phyloP scores from a whole-genome alignment of 2,113 vertebrate species.

The Prunella fulvescens region DNA sequence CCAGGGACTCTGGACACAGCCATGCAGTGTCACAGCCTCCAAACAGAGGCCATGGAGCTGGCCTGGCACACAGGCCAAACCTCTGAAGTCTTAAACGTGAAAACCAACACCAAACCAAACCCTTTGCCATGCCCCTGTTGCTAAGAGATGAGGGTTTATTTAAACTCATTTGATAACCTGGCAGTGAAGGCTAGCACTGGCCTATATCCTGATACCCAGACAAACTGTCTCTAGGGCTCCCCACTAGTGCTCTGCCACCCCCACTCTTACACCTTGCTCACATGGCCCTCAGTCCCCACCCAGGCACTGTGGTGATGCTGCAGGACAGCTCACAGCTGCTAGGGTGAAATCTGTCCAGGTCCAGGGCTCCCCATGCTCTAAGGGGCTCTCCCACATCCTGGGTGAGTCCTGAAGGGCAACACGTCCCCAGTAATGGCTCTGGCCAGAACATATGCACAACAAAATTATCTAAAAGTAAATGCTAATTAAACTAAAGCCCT shows the following conservation, averaged over 20 bases:
- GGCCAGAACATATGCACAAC: fast-evolving
- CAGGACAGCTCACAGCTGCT: fast-evolving
- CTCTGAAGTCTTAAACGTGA: background rate
- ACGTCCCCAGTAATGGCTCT: too few relatives aligned
- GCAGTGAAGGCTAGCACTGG: background rate
- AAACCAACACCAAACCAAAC: background rate
- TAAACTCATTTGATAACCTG: background rate
- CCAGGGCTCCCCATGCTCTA: fast-evolving
- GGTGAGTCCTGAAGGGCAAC: background rate
- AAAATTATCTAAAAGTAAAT: background rate
- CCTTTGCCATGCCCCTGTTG: too few relatives aligned
- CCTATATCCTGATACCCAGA: background rate
- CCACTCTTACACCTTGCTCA: too few relatives aligned
- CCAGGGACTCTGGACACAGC: background rate
- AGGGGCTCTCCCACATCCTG: fast-evolving
- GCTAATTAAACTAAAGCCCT: background rate
- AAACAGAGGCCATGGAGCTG: fast-evolving
- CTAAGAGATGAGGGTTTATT: fast-evolving
- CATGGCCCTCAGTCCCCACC: background rate
- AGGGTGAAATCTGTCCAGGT: background rate
- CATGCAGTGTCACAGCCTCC: background rate
- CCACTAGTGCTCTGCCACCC: background rate
- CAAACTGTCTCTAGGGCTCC: background rate
- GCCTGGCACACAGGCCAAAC: fast-evolving
- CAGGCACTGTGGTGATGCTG: background rate